A percentile compares a stretch with the other conserved stretches of the same genome.
phyloP scores from a whole-genome alignment of 2,113 vertebrate species.

The Chunga burmeisteri region DNA sequence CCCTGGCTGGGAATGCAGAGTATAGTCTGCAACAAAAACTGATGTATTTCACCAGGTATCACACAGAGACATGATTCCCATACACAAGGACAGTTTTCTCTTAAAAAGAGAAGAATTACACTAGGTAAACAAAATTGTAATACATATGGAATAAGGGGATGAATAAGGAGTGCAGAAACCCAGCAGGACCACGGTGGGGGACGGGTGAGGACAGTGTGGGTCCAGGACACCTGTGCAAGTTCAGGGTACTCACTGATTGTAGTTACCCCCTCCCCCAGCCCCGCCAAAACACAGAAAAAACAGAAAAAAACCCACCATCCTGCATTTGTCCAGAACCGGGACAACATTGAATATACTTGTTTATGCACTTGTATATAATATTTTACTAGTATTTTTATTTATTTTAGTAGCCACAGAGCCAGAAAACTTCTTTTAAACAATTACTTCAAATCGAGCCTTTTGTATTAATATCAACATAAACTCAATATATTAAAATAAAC shows the following conservation, averaged over 20 bases:
- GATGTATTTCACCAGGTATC: neutral
- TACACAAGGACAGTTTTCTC: neutral
- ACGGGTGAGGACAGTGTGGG: neutral
- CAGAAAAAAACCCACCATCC: neutral
- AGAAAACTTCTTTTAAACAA: neutral
- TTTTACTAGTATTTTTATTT: neutral
- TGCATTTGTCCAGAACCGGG: neutral
- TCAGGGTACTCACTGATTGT: neutral
- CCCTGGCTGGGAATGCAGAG: neutral
- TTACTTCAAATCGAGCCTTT: neutral
- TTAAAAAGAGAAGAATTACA: neutral
- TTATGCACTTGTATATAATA: neutral
- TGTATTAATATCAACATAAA: neutral
- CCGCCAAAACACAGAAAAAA: neutral
- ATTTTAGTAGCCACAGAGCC: neutral
- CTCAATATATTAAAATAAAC: slow-evolving; percentile 10
- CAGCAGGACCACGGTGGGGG: neutral
- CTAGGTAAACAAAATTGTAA: neutral
- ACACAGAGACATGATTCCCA: neutral
- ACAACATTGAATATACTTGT: neutral
- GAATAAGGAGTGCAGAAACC: neutral
- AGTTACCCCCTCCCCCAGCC: accelerated
- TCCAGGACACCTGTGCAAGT: neutral
- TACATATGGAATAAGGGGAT: neutral
- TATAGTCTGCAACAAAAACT: neutral